Evolutionary conservation across 2,113 vertebrate genomes (phyloP).

Genomic region (Rhinopithecus roxellana): DNA sequence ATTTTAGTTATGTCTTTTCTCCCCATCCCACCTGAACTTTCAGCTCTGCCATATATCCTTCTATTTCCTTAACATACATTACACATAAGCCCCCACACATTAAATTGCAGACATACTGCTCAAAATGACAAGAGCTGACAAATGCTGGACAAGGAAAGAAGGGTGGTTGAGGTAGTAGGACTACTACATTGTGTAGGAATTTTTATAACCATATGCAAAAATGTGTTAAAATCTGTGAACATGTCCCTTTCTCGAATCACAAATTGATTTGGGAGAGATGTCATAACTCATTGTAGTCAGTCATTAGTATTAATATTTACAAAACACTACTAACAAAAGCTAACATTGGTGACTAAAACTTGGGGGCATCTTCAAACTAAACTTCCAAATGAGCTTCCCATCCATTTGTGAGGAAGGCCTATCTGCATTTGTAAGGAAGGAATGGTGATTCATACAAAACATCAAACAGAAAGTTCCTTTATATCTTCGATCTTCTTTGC

Average conservation of each 20-base stretch:
- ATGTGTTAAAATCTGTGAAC: background rate
- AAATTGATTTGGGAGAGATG: background rate
- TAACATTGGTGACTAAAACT: background rate
- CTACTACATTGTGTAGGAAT: background rate
- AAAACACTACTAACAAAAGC: background rate
- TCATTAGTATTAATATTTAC: background rate
- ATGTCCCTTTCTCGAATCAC: background rate
- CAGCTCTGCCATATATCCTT: background rate
- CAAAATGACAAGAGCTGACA: background rate
- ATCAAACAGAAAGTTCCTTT: background rate
- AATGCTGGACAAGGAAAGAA: background rate
- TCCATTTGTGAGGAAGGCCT: background rate
- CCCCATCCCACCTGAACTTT: background rate
- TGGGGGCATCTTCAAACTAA: background rate
- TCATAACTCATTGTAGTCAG: background rate
- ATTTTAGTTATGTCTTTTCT: background rate
- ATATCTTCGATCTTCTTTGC: background rate
- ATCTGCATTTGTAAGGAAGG: background rate
- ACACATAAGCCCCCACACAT: background rate
- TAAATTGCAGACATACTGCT: background rate
- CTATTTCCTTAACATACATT: background rate
- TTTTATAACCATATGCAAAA: background rate
- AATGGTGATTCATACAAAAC: background rate
- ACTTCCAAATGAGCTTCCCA: background rate
- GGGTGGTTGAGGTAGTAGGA: background rate